A percentile compares a stretch with the other conserved stretches of the same genome.
phyloP scores from a whole-genome alignment of 2,797 vertebrate genomes.

The Petrocephalus schoutedeni region DNA sequence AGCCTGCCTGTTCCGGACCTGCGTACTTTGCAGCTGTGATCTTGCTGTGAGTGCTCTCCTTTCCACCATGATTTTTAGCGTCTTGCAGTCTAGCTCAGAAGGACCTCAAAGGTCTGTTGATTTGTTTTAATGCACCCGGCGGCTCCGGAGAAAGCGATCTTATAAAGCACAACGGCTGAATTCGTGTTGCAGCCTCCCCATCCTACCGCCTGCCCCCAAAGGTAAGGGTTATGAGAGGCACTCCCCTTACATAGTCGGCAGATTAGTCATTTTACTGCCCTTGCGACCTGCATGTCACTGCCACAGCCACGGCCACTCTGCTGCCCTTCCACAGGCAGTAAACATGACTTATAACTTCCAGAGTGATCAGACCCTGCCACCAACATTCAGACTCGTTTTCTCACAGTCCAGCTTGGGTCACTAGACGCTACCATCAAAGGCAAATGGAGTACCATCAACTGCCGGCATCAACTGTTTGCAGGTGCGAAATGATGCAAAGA shows the following conservation, averaged over 20 bases:
- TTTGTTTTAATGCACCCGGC: not conserved
- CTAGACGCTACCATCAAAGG: not conserved
- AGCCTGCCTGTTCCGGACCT: not conserved
- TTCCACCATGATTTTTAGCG: conserved; percentile 22
- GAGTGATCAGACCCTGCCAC: conserved; percentile 34
- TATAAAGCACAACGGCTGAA: conserved; percentile 25
- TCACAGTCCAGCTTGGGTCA: not conserved
- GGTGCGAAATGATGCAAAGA: not conserved
- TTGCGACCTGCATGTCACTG: conserved; percentile 25
- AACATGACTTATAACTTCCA: conserved; percentile 38
- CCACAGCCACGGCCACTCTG: conserved; percentile 34
- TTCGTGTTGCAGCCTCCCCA: conserved; percentile 50
- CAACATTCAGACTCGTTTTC: conserved; percentile 29
- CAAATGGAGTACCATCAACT: not conserved
- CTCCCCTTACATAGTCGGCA: conserved; percentile 49
- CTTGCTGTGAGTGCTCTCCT: conserved; percentile 32
- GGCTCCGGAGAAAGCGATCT: conserved; percentile 17
- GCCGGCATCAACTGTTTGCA: not conserved
- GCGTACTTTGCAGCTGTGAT: conserved; percentile 19
- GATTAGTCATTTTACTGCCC: conserved; percentile 21
- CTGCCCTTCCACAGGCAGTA: conserved; percentile 34
- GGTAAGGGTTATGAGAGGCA: conserved; percentile 55
- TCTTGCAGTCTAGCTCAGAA: conserved; percentile 31
- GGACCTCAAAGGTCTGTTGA: conserved; percentile 41
- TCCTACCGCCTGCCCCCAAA: conserved; percentile 44